Evolutionary conservation across 2,888 invertebrate genomes (phyloP), one percentile per base, ranked within the genome.

Genomic region (Volucella inflata): DNA sequence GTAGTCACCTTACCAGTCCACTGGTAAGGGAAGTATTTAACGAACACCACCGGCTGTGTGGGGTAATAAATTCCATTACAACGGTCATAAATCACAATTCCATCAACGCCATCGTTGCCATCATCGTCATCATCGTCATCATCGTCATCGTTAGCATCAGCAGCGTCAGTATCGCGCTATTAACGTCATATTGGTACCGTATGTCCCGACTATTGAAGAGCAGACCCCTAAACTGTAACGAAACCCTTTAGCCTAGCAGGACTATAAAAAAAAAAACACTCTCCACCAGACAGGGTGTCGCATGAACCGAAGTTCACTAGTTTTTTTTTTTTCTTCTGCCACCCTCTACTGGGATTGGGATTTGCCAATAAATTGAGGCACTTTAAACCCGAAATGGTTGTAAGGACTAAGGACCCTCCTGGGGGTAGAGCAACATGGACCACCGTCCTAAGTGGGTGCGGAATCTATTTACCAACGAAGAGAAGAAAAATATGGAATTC

Each of bases 41-140:
- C 57, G 30, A 59, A 44, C 53, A 62, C 55, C 14, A 40, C 11
- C n/a, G 53, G 59, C 44, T 9, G 42, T 57, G 57, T 44, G 14
- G 16, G 51, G 74, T 70, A 70, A 84, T 79, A 84, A 75, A 84
- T 84, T 71, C 79, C 65, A 84, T 75, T 79, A 76, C 48, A 14
- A 55, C 51, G 84, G 71, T 21, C 71, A 75, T 84, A 80, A 80
- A 84, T 84, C 84, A 79, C 64, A 67, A 70, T 76, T 60, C 75
- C 75, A 75, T 84, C 80, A 79, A 14, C 70, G n/a, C 36, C 51
- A 76, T 46, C 55, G 44, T 9, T 48, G 17, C 50, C 67, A 40
- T 68, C 38, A 50, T 42, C 65, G 17, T 68, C 46, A 36, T 62
- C 67, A 64, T 57, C 67, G 16, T 59, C 65, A 50, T 44, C 59